These are phyloP conservation scores for Sipha flava DNA, from an alignment of 1,140 invertebrate species.

Conservation along the genomic window DNA sequence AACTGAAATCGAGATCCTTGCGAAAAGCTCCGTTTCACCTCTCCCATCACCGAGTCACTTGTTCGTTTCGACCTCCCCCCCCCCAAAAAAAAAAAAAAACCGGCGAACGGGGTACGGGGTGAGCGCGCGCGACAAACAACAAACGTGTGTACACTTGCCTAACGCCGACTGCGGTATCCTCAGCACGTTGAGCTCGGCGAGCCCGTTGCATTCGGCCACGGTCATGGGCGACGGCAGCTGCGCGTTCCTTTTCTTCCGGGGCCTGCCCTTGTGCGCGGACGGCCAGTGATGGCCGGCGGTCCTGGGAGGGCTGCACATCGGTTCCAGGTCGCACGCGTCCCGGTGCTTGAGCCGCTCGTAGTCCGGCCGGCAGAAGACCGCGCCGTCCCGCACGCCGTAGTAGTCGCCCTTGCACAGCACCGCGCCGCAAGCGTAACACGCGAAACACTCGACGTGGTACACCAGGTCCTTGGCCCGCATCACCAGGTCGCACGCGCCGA, in stretches of 20 bases:
- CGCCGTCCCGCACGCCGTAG: constrained; percentile 63
- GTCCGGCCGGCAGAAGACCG: constrained; percentile 52
- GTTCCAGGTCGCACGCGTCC: constrained; percentile 39
- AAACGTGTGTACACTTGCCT: constrained; percentile 55
- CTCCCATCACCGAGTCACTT: no score
- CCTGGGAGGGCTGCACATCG: constrained; percentile 53
- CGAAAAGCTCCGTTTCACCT: no score
- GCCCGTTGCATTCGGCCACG: constrained; percentile 66
- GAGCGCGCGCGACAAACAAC: no score
- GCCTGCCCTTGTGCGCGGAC: constrained; percentile 65
- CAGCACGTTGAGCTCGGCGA: constrained; percentile 53
- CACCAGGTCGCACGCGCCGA: constrained; percentile 82
- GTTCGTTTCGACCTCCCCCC: no score
- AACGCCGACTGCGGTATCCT: constrained; percentile 59
- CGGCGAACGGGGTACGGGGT: no score
- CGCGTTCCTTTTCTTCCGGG: constrained; percentile 63
- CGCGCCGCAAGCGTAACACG: constrained; percentile 72
- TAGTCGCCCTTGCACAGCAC: constrained; percentile 75
- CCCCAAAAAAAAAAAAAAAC: no score
- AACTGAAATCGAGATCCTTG: no score
- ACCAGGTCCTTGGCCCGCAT: constrained; percentile 82
- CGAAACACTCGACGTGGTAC: constrained; percentile 86
- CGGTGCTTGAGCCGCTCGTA: constrained; percentile 52
- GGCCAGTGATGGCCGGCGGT: constrained; percentile 47
- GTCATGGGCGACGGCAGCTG: constrained; percentile 64